Evolutionary conservation across 2,888 invertebrate species (phyloP).

Genomic region (Hyalella azteca): DNA sequence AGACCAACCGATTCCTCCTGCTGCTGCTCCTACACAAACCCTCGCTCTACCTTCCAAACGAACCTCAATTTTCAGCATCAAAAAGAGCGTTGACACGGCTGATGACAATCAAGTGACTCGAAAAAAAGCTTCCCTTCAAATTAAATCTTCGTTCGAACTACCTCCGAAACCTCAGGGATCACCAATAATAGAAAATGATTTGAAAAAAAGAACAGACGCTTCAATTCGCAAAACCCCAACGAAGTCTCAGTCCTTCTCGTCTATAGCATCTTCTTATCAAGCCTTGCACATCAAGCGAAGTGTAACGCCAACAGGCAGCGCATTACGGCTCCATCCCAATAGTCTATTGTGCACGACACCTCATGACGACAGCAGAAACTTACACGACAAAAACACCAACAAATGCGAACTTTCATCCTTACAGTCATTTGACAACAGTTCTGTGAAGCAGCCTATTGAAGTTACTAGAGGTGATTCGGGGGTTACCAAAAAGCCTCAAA

Average conservation of each 20-base stretch:
- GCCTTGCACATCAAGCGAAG: neutral
- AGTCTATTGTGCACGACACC: neutral
- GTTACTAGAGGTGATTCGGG: no score
- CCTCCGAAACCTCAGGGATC: neutral
- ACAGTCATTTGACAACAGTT: no score
- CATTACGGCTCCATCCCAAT: neutral
- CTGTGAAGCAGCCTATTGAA: no score
- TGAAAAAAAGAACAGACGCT: neutral
- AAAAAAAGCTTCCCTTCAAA: neutral
- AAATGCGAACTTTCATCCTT: no score
- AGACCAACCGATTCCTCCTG: neutral
- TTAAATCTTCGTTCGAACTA: neutral
- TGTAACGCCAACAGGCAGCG: neutral
- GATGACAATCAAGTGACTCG: no score
- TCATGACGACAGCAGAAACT: neutral
- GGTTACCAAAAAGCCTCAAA: no score
- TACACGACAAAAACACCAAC: no score
- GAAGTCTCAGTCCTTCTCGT: slow-evolving; percentile 15
- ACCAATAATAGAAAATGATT: neutral
- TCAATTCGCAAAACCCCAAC: neutral
- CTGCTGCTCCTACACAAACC: neutral
- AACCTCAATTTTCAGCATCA: no score
- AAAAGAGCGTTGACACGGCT: no score
- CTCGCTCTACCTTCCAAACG: neutral
- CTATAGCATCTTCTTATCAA: slow-evolving; percentile 6